Percentiles rank a stretch among this genome's conserved stretches.
phyloP scores from a whole-genome alignment of 2,888 invertebrate species.

The Lasioglossum marginatum region DNA sequence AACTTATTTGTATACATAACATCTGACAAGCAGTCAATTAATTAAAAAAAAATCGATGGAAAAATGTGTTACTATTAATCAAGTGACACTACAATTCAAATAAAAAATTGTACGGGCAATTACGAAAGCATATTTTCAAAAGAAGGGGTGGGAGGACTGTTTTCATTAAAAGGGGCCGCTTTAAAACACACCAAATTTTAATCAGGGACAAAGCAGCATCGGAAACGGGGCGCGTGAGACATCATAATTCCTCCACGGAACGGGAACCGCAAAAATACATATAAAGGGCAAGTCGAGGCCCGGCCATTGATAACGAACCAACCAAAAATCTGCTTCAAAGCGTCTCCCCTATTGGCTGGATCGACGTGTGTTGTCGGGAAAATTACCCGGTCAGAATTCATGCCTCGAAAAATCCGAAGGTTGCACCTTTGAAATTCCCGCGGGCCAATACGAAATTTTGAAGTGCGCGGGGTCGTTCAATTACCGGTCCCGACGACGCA shows the following conservation, averaged over 20 bases:
- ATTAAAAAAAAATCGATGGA: background rate
- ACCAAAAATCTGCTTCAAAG: conserved; percentile 49
- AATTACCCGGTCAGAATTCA: conserved; percentile 49
- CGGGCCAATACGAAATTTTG: conserved; percentile 4
- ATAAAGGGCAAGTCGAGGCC: conserved; percentile 31
- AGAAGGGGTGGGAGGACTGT: background rate
- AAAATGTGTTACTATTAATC: background rate
- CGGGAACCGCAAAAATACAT: background rate
- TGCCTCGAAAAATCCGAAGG: conserved; percentile 50
- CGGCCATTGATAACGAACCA: conserved; percentile 52
- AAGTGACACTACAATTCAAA: background rate
- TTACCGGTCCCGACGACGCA: background rate
- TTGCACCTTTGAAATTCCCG: conserved; percentile 37
- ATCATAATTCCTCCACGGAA: conserved; percentile 11
- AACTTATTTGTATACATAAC: background rate
- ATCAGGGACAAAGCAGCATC: conserved; percentile 18
- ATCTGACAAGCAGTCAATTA: background rate
- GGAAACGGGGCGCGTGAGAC: background rate
- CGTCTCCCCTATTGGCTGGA: conserved; percentile 6
- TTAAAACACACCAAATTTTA: conserved; percentile 32
- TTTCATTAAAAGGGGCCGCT: conserved; percentile 3
- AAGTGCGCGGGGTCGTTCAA: conserved; percentile 11
- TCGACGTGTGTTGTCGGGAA: conserved; percentile 13
- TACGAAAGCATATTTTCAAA: too few relatives aligned
- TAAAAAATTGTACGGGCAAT: background rate